Conservation (phyloP, 2,888 invertebrate genomes). For the Amphipyra berbera region DNA sequence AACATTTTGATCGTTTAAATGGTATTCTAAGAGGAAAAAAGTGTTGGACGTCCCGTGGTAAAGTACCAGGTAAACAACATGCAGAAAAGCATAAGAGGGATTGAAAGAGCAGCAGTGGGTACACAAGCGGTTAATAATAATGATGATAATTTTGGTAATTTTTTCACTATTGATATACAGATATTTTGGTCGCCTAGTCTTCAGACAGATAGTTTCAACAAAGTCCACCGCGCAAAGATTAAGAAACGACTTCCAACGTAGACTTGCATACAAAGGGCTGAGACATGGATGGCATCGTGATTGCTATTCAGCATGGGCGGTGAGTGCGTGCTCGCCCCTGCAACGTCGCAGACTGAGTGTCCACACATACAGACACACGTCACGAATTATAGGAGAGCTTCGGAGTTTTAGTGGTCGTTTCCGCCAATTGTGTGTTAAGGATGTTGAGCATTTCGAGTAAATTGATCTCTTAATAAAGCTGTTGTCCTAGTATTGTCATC, state of each 20-base stretch:
- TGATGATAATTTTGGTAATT: no score
- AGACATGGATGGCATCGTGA: slow-evolving; percentile 14
- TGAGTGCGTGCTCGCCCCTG: slow-evolving; percentile 11
- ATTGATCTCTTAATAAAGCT: slow-evolving; percentile 25
- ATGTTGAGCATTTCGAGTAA: slow-evolving; percentile 29
- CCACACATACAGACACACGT: slow-evolving; percentile 24
- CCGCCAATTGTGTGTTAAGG: slow-evolving; percentile 43
- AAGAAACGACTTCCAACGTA: slow-evolving; percentile 26
- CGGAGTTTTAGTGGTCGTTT: slow-evolving; percentile 26
- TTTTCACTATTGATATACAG: no score
- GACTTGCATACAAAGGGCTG: slow-evolving; percentile 37
- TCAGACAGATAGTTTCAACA: no score
- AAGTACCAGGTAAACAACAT: no score
- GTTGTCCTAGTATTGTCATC: slow-evolving; percentile 12
- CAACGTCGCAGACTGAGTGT: slow-evolving; percentile 33
- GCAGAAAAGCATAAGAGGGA: no score
- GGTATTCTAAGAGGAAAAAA: no score
- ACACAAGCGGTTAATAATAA: no score
- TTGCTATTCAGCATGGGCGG: slow-evolving; percentile 45
- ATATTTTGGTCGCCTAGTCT: no score
- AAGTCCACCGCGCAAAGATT: slow-evolving; percentile 13
- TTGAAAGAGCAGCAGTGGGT: no score
- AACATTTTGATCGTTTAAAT: no score
- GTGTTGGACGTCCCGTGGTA: no score
- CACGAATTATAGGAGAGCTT: slow-evolving; percentile 30